phyloP scores from a whole-genome alignment of 23 tunicate genomes.

The Diplosoma virens region DNA sequence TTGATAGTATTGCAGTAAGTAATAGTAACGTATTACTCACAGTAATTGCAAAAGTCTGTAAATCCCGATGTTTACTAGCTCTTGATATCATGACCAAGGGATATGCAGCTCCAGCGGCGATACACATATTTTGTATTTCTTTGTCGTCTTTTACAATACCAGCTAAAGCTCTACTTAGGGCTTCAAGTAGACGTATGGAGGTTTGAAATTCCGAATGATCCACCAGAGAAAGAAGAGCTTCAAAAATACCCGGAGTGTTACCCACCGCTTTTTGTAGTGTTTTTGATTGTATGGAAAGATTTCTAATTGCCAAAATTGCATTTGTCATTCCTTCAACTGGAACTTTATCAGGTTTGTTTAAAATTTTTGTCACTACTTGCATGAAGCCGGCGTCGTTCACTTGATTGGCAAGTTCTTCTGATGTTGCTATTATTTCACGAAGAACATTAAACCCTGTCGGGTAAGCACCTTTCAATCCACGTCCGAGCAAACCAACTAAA shows the following conservation, averaged over 20 bases:
- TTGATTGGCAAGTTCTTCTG: slow-evolving; percentile 45
- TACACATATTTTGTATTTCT: slow-evolving; percentile 65
- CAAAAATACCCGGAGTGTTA: slow-evolving; percentile 40
- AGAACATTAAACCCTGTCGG: slow-evolving; percentile 28
- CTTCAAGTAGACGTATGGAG: slow-evolving; percentile 35
- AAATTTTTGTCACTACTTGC: slow-evolving; percentile 38
- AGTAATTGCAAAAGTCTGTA: slow-evolving; percentile 67
- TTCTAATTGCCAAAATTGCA: slow-evolving; percentile 36
- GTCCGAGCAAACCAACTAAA: slow-evolving; percentile 26
- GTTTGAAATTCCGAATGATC: slow-evolving; percentile 61
- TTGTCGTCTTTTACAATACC: slow-evolving; percentile 29
- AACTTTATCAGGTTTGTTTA: slow-evolving; percentile 51
- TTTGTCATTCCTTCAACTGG: slow-evolving; percentile 45
- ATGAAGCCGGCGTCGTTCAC: slow-evolving; percentile 52
- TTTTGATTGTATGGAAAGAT: slow-evolving; percentile 30
- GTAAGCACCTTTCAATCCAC: slow-evolving; percentile 36
- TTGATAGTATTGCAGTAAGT: no score
- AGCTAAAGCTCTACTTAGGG: slow-evolving; percentile 50
- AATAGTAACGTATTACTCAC: slow-evolving; percentile 37
- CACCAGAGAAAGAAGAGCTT: slow-evolving; percentile 39
- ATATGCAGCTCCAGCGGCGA: slow-evolving; percentile 48
- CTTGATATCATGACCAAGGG: slow-evolving; percentile 59
- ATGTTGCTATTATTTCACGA: slow-evolving; percentile 32
- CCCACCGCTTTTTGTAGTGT: slow-evolving; percentile 55
- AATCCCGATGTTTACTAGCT: slow-evolving; percentile 59